Conservation (phyloP, 2,797 vertebrate genomes). For the Pogoniulus pusillus region DNA sequence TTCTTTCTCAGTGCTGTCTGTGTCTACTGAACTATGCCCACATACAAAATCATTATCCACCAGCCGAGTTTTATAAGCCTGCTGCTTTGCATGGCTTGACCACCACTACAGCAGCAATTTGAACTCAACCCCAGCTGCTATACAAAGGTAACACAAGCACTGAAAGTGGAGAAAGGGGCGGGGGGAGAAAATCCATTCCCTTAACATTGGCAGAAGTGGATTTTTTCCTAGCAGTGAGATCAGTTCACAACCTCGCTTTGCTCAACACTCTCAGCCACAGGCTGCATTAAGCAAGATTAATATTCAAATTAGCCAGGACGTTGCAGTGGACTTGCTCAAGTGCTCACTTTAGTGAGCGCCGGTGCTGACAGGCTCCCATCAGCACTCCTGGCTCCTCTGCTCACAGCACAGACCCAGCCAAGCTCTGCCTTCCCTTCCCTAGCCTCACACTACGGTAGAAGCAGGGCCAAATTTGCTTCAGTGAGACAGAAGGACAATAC, state of each 20-base stretch:
- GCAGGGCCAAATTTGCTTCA: neutral
- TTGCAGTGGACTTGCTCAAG: neutral
- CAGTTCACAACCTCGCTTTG: neutral
- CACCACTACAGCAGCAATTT: rapidly evolving
- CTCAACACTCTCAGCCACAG: neutral
- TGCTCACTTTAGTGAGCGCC: rapidly evolving
- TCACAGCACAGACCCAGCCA: rapidly evolving
- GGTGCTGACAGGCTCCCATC: neutral
- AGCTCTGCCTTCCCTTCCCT: neutral
- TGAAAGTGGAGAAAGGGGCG: rapidly evolving
- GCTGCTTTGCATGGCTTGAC: rapidly evolving
- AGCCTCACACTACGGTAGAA: neutral
- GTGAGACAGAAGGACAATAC: neutral
- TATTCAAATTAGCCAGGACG: neutral
- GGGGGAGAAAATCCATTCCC: neutral
- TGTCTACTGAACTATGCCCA: rapidly evolving
- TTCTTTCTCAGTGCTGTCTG: rapidly evolving
- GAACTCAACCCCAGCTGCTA: neutral
- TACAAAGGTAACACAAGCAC: neutral
- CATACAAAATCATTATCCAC: rapidly evolving
- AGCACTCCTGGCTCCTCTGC: neutral
- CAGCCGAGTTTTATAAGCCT: rapidly evolving
- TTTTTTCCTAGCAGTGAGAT: neutral
- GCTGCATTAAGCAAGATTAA: neutral
- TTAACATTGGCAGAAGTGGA: rapidly evolving